A percentile compares a stretch with the other conserved stretches of the same genome.
phyloP scores from a whole-genome alignment of 2,888 invertebrate genomes.

The Dascillus cervinus region DNA sequence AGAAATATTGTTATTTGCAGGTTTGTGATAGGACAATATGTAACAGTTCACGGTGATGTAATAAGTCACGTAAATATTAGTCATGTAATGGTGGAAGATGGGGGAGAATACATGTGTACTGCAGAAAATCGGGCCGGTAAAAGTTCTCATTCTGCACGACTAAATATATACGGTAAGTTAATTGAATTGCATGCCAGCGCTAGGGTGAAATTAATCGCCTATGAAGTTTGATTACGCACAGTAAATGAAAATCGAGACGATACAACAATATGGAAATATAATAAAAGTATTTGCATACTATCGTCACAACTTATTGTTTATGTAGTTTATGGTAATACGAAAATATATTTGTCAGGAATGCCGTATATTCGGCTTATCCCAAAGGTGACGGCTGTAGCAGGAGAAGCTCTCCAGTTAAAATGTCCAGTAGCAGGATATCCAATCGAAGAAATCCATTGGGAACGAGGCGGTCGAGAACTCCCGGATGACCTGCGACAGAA shows the following conservation, averaged over 20 bases:
- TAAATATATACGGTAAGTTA: constrained; percentile 71
- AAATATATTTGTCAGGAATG: constrained; percentile 58
- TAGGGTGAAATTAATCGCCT: no score
- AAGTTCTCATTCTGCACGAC: constrained; percentile 62
- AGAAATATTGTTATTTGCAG: constrained; percentile 38
- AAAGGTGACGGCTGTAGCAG: constrained; percentile 75
- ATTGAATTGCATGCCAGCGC: constrained; percentile 5
- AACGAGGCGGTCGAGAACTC: constrained; percentile 62
- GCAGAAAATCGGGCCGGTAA: constrained; percentile 70
- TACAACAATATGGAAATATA: no score
- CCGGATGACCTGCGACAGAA: constrained; percentile 76
- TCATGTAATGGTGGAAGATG: constrained; percentile 70
- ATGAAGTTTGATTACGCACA: no score
- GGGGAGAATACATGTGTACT: constrained; percentile 70
- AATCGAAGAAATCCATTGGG: constrained; percentile 74
- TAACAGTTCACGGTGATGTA: constrained; percentile 70
- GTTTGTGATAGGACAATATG: constrained; percentile 70
- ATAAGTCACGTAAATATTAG: constrained; percentile 79
- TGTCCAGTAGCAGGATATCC: constrained; percentile 81
- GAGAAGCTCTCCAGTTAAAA: constrained; percentile 63
- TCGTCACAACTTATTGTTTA: no score
- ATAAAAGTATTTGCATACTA: no score
- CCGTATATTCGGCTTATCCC: constrained; percentile 73
- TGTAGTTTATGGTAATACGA: no score
- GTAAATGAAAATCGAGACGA: no score